Conservation (phyloP, 1,140 invertebrate genomes). For the Bombus impatiens region DNA sequence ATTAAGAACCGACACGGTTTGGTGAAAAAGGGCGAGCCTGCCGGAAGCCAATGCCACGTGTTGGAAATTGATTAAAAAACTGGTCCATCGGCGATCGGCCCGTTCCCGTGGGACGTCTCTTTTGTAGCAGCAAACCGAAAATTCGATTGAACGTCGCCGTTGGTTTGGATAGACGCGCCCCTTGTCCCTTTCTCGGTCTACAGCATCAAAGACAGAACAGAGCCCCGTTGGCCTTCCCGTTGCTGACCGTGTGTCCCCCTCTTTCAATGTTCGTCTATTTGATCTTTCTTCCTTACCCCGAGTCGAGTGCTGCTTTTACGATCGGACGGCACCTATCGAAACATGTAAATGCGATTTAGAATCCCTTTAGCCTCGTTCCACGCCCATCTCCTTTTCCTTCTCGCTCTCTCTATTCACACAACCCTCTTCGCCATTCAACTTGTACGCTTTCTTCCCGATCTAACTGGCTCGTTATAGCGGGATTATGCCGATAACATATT, state of each 20-base stretch:
- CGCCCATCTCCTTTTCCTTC: constrained; percentile 9
- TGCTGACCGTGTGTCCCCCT: constrained; percentile 29
- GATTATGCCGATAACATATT: constrained; percentile 46
- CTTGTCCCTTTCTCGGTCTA: constrained; percentile 13
- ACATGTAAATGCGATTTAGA: constrained; percentile 74
- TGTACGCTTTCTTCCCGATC: constrained; percentile 7
- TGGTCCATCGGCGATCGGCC: constrained; percentile 6
- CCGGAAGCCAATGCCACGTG: constrained; percentile 6
- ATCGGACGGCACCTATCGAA: constrained; percentile 67
- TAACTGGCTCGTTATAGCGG: constrained; percentile 39
- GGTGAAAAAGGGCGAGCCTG: not conserved
- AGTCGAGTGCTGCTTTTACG: constrained; percentile 62
- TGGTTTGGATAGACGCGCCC: constrained; percentile 7
- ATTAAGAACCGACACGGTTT: not conserved
- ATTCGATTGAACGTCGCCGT: constrained; percentile 32
- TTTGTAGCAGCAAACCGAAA: constrained; percentile 27
- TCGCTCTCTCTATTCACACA: not conserved
- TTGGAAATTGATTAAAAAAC: constrained; percentile 41
- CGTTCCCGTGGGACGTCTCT: constrained; percentile 20
- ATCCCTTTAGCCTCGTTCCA: constrained; percentile 47
- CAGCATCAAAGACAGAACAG: constrained; percentile 54
- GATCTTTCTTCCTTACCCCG: constrained; percentile 60
- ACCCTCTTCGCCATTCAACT: not conserved
- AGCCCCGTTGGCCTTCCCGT: not conserved
- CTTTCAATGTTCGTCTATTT: constrained; percentile 61